Percentiles rank a stretch among this genome's conserved stretches.
Evolutionary conservation across 2,888 invertebrate species (phyloP).

Genomic region (Ecliptopera silaceata): DNA sequence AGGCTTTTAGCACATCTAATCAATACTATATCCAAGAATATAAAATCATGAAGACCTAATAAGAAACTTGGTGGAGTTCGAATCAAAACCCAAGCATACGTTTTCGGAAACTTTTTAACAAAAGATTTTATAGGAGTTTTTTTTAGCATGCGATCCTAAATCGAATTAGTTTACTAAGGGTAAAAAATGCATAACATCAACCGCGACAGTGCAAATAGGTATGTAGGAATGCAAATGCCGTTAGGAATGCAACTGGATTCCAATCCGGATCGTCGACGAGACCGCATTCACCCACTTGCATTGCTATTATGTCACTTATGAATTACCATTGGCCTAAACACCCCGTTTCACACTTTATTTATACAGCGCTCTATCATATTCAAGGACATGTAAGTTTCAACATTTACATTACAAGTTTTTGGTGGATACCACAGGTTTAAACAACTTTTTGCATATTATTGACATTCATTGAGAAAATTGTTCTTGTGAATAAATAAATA

Average conservation of each 20-base stretch:
- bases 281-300: slow-evolving; percentile 64
- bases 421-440: background rate
- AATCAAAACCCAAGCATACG: too few relatives aligned
- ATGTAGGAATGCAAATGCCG: too few relatives aligned
- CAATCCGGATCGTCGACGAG: slow-evolving; percentile 53
- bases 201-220: slow-evolving; percentile 61
- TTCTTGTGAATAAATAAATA: too few relatives aligned
- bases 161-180: background rate
- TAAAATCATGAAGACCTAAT: background rate
- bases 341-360: slow-evolving; percentile 38
- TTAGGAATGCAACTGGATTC: slow-evolving; percentile 77
- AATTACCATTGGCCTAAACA: slow-evolving; percentile 66
- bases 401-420: background rate
- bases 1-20: too few relatives aligned
- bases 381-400: slow-evolving; percentile 9
- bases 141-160: too few relatives aligned
- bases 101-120: too few relatives aligned
- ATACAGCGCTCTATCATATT: slow-evolving; percentile 35
- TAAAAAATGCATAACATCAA: slow-evolving; percentile 47
- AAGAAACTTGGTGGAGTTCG: background rate
- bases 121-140: too few relatives aligned
- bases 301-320: slow-evolving; percentile 72
- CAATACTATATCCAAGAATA: too few relatives aligned
- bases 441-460: too few relatives aligned
- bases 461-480: too few relatives aligned